Base-by-base conservation (phyloP, 2,888 invertebrate species). In the Matsumyia berberina region DNA sequence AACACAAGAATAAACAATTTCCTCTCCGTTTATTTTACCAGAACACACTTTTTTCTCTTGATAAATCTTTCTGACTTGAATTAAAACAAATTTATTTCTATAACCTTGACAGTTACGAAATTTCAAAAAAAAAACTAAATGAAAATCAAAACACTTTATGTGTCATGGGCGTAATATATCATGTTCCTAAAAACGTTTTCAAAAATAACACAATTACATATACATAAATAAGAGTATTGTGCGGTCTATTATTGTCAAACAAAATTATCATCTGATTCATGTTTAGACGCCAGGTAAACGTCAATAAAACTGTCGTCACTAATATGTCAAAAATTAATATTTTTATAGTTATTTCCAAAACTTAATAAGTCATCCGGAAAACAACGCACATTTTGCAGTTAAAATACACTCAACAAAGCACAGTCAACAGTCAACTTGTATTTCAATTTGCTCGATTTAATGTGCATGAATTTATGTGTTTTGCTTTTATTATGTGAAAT, bases 21-120 rank as follows among this genome's bases (percentile, higher is more conserved):
- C n/a, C 8, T 29, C 6, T 15, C 8, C 29, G n/a, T 19, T 39
- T 15, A 42, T 1, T 42, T 15, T 15, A 42, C 15, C 42, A 42
- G 7, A n/a, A 42, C 7, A 44, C 44, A 44, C 7, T 44, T 6
- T 0, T 12, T 8, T 17, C 11, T 55, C 9, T 57, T 19, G 19
- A n/a, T 39, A 39, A 24, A 39, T 39, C 24, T 57, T 24, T n/a
- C 39, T 15, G 2, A 17, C 12, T 4, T 12, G 29, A 31, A 33
- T 33, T 53, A 12, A 12, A 53, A 46, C 46, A 62, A 19, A 12
- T 31, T 12, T 46, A 24, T 49, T 58, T 60, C 53, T 7, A 19
- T 24, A 73, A 62, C 62, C 62, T 73, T 73, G 73, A 42, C 62
- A 73, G 33, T 19, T 37, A 49, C 29, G 3, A 60, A 60, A 60